Percentiles rank a stretch among this genome's conserved stretches.
Conservation (phyloP, 1,140 invertebrate species). For the Caenorhabditis remanei region DNA sequence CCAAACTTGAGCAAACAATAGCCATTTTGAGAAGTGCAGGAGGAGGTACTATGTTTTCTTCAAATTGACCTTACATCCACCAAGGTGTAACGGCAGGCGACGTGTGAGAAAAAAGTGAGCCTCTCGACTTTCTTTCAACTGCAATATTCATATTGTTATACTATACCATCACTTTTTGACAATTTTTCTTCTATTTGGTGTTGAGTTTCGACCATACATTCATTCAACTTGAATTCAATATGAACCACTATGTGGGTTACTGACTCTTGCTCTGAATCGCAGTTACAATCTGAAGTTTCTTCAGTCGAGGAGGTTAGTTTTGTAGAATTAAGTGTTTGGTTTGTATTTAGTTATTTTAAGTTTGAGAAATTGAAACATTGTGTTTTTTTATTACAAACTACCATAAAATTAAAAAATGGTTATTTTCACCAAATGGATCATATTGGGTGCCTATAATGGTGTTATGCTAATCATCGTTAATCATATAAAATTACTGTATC, state of each 20-base stretch:
- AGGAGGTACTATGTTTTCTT: conserved; percentile 45
- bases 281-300: conserved; percentile 44
- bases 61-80: conserved; percentile 46
- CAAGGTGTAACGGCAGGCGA: conserved; percentile 16
- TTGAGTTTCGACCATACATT: not conserved
- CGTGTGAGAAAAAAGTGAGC: conserved; percentile 28
- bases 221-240: conserved; percentile 3
- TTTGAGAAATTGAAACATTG: not conserved
- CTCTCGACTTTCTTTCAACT: not conserved
- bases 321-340: not conserved
- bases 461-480: too few species aligned
- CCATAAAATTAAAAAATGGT: too few species aligned
- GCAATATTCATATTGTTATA: conserved; percentile 50
- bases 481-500: too few species aligned
- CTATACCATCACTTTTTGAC: not conserved
- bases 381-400: not conserved
- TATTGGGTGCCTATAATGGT: too few species aligned
- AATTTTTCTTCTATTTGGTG: not conserved
- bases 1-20: conserved; percentile 44
- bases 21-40: conserved; percentile 52
- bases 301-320: conserved; percentile 37
- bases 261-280: conserved; percentile 49
- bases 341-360: not conserved
- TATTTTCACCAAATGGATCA: too few species aligned
- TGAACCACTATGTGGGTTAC: conserved; percentile 52